Evolutionary conservation across 2,888 invertebrate species (phyloP).

Genomic region (Desoria tigrina): DNA sequence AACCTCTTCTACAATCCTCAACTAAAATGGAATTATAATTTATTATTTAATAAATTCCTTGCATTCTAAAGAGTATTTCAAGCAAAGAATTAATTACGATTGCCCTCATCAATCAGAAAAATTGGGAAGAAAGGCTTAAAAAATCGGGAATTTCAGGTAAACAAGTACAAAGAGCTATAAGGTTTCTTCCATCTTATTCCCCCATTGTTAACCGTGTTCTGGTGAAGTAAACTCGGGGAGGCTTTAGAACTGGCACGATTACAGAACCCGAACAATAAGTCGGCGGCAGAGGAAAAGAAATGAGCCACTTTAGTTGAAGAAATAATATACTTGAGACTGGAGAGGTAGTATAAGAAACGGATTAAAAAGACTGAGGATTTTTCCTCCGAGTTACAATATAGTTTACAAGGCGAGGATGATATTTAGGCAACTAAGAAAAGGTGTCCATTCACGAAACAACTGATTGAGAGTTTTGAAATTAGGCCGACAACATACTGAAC

Average conservation of each 20-base stretch:
- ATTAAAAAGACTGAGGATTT: slow-evolving; percentile 15
- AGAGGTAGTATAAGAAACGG: slow-evolving; percentile 9
- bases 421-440: slow-evolving; percentile 17
- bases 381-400: neutral
- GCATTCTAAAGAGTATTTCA: neutral
- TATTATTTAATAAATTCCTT: neutral
- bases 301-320: slow-evolving; percentile 8
- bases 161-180: no score
- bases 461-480: slow-evolving; percentile 5
- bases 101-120: no score
- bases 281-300: slow-evolving; percentile 5
- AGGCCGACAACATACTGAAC: slow-evolving; percentile 5
- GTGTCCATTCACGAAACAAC: slow-evolving; percentile 21
- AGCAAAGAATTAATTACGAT: no score
- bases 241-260: slow-evolving; percentile 9
- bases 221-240: no score
- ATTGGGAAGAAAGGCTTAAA: neutral
- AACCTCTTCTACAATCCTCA: neutral
- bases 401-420: no score
- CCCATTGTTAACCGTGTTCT: no score
- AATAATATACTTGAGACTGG: neutral
- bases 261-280: neutral
- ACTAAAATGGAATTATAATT: slow-evolving; percentile 13
- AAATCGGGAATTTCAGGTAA: no score
- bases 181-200: no score